Percentiles rank a stretch among this genome's conserved stretches.
Conservation (phyloP, 2,888 invertebrate species). For the Drosophila gaucha region DNA sequence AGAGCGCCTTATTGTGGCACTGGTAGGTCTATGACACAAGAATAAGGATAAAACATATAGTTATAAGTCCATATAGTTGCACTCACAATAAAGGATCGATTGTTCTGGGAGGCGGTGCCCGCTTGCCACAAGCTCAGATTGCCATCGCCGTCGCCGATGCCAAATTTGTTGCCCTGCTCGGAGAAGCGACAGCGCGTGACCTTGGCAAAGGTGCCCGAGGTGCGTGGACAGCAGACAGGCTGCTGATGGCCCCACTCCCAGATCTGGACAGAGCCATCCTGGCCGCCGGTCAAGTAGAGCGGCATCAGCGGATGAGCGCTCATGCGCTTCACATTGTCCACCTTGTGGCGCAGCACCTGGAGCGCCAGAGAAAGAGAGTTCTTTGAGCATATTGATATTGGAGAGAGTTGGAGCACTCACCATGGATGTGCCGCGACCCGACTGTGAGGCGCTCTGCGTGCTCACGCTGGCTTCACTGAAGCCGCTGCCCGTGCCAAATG, state of each 20-base stretch:
- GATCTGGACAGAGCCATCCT: conserved; percentile 97
- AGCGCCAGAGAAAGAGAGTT: no score
- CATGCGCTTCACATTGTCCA: conserved; percentile 97
- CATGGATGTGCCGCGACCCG: conserved; percentile 94
- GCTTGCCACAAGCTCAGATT: conserved; percentile 98
- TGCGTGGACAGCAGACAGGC: conserved; percentile 94
- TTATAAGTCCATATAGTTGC: not conserved
- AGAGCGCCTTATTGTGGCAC: conserved; percentile 98
- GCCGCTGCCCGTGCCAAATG: conserved; percentile 58
- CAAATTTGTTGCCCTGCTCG: conserved; percentile 99
- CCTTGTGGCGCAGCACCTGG: conserved; percentile 96
- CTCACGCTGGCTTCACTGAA: conserved; percentile 72
- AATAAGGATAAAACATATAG: not conserved
- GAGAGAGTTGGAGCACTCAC: conserved; percentile 86
- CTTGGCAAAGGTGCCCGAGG: conserved; percentile 97
- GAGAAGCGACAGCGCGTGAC: conserved; percentile 98
- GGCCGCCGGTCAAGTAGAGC: conserved; percentile 96
- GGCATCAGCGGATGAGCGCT: conserved; percentile 98
- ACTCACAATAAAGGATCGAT: conserved; percentile 95
- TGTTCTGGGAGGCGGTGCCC: conserved; percentile 90
- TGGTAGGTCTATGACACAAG: conserved; percentile 91
- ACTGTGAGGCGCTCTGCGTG: conserved; percentile 86
- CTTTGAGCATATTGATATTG: not conserved
- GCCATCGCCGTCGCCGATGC: conserved; percentile 98
- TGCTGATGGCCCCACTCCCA: conserved; percentile 99